These are phyloP conservation scores for Tipula unca DNA, from an alignment of 2,888 invertebrate genomes.

Conservation along the genomic window DNA sequence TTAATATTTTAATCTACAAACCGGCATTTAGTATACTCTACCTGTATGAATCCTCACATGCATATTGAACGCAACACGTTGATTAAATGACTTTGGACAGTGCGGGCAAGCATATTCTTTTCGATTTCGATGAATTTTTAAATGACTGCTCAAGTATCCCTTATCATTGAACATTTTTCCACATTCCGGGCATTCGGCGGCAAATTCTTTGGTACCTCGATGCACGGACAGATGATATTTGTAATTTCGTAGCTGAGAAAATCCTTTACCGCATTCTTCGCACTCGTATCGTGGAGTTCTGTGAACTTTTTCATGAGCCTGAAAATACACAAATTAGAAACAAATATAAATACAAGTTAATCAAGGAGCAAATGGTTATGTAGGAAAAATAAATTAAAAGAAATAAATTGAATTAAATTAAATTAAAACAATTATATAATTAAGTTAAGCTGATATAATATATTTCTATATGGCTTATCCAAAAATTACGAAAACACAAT, in stretches of 20 bases:
- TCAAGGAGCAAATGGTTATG: too few relatives aligned
- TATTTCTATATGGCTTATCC: too few relatives aligned
- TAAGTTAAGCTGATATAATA: too few relatives aligned
- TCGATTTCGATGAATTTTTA: constrained; percentile 75
- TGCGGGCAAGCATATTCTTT: constrained; percentile 73
- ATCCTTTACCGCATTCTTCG: constrained; percentile 68
- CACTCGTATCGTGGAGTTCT: constrained; percentile 54
- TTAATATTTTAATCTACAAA: neutral
- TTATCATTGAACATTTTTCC: constrained; percentile 78
- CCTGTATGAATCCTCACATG: constrained; percentile 73
- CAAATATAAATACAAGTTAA: neutral
- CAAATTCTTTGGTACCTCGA: constrained; percentile 73
- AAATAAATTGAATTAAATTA: too few relatives aligned
- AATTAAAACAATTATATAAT: too few relatives aligned
- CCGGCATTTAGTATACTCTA: neutral
- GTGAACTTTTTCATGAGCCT: constrained; percentile 41
- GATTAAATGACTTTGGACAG: constrained; percentile 78
- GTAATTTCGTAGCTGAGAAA: constrained; percentile 74
- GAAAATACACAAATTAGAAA: constrained; percentile 23
- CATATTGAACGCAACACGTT: constrained; percentile 82
- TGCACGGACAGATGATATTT: constrained; percentile 77
- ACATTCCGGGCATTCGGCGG: constrained; percentile 59
- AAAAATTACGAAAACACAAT: too few relatives aligned
- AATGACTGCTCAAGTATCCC: constrained; percentile 75
- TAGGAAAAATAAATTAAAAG: too few relatives aligned